Evolutionary conservation across 2,797 vertebrate genomes (phyloP).

Genomic region (Buphagus erythrorhynchus): DNA sequence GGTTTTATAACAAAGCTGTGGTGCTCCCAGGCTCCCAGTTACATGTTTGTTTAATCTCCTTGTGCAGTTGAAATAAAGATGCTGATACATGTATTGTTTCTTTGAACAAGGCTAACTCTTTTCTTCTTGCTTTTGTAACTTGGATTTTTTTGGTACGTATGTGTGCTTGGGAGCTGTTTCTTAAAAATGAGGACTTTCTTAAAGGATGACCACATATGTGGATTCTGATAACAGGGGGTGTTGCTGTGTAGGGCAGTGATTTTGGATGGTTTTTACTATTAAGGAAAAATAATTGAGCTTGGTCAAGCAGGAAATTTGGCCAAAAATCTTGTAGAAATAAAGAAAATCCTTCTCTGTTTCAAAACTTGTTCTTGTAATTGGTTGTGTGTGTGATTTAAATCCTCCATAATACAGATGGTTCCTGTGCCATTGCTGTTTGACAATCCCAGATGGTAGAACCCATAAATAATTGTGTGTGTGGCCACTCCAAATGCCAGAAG

Average conservation of each 20-base stretch:
- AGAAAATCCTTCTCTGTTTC: neutral
- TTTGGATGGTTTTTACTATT: neutral
- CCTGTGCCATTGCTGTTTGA: neutral
- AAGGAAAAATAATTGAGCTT: neutral
- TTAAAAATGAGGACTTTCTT: neutral
- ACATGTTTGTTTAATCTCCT: neutral
- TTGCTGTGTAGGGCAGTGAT: neutral
- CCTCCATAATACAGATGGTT: neutral
- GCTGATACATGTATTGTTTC: neutral
- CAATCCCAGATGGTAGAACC: neutral
- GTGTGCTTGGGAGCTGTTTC: neutral
- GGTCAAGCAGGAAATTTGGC: neutral
- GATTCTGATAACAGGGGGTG: neutral
- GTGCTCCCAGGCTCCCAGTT: neutral
- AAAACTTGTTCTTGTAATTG: neutral
- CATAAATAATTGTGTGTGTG: neutral
- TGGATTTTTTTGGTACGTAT: neutral
- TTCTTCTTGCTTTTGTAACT: neutral
- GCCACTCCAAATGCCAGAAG: neutral
- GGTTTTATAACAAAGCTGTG: neutral
- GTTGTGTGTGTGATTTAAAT: neutral
- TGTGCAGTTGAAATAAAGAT: neutral
- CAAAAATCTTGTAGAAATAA: neutral
- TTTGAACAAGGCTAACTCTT: neutral
- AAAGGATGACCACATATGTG: neutral